Evolutionary conservation across 2,113 vertebrate genomes (phyloP).

Genomic region (Peucedramus taeniatus): DNA sequence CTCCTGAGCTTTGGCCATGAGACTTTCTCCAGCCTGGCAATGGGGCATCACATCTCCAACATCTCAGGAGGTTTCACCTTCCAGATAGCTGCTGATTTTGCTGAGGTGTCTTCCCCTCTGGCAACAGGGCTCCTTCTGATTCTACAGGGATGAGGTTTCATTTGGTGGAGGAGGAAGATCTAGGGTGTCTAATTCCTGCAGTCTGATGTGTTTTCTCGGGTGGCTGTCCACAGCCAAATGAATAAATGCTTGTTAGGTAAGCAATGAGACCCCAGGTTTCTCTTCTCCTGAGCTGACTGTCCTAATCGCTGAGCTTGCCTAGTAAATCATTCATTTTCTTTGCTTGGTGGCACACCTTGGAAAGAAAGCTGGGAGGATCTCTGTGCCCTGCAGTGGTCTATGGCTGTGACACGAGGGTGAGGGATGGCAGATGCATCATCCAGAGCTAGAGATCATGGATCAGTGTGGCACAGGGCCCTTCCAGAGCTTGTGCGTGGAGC

Average conservation of each 20-base stretch:
- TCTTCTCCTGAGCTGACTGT: not conserved
- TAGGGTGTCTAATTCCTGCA: not conserved
- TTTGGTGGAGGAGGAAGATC: not conserved
- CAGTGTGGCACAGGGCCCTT: not conserved
- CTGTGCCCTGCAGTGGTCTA: accelerated
- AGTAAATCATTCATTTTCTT: not conserved
- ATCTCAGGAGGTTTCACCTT: not conserved
- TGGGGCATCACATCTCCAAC: accelerated
- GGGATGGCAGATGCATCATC: not conserved
- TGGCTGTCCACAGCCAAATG: not conserved
- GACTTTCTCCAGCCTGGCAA: not conserved
- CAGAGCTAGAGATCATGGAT: not conserved
- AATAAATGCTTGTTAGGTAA: not conserved
- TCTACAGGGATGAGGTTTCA: not conserved
- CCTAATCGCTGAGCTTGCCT: not conserved
- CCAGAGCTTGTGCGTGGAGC: accelerated
- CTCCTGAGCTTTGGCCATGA: not conserved
- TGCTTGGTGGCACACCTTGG: not conserved
- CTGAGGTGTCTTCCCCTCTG: not conserved
- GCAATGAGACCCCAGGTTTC: not conserved
- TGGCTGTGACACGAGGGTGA: not conserved
- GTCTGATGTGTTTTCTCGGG: not conserved
- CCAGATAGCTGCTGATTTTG: not conserved
- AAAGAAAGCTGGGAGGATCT: not conserved
- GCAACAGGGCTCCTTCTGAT: not conserved